phyloP scores from a whole-genome alignment of 2,113 vertebrate species.

The Phoxinus phoxinus region DNA sequence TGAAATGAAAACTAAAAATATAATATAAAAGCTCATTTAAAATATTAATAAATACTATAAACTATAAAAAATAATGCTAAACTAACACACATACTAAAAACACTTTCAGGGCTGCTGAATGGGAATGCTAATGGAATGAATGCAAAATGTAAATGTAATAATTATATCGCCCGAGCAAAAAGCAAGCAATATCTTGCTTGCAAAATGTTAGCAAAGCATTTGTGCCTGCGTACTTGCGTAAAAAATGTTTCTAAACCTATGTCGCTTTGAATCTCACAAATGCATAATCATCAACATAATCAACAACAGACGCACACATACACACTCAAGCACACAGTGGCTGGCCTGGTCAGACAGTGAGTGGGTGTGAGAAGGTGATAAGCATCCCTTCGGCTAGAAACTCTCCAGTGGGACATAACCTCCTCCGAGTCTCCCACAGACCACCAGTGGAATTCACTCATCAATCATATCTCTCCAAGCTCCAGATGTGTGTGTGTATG shows the following conservation, averaged over 20 bases:
- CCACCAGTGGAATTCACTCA: slow-evolving; percentile 53
- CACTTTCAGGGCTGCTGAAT: too few species aligned
- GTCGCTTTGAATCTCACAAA: neutral
- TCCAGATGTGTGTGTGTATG: slow-evolving; percentile 56
- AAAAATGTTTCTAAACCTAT: neutral
- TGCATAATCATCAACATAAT: neutral
- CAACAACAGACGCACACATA: neutral
- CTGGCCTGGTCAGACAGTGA: slow-evolving; percentile 29
- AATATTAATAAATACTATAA: too few species aligned
- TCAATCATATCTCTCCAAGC: slow-evolving; percentile 56
- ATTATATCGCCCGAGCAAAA: too few species aligned
- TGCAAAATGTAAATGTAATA: too few species aligned
- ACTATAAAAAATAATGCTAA: too few species aligned
- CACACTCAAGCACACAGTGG: slow-evolving; percentile 15
- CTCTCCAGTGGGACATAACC: slow-evolving; percentile 37
- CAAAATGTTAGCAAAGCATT: neutral
- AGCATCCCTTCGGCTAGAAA: slow-evolving; percentile 28
- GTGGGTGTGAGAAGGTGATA: slow-evolving; percentile 54
- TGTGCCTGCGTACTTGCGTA: neutral
- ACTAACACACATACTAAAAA: too few species aligned
- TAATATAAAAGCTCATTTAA: too few species aligned
- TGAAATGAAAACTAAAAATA: too few species aligned
- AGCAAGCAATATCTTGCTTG: too few species aligned
- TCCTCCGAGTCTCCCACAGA: slow-evolving; percentile 49
- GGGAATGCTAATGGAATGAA: too few species aligned